Percentiles rank a stretch among this genome's conserved stretches.
Conservation (phyloP, 2,888 invertebrate species). For the Trichopria drosophilae region DNA sequence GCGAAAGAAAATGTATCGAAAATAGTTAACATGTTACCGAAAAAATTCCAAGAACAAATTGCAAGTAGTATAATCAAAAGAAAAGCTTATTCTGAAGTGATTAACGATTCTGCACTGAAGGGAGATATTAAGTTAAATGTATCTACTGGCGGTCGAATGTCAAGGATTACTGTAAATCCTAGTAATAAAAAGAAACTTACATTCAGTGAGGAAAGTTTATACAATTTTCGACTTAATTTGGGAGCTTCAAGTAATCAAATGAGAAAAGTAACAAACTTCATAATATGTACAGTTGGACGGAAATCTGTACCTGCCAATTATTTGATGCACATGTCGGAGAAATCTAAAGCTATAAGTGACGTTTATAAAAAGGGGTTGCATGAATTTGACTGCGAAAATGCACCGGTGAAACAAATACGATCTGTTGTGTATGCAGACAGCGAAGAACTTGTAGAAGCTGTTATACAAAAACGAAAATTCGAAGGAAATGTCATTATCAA, state of each 20-base stretch:
- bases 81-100: background rate
- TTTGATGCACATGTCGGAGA: constrained; percentile 5
- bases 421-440: constrained; percentile 12
- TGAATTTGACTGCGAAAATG: constrained; percentile 14
- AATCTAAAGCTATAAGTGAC: constrained; percentile 4
- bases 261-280: constrained; percentile 8
- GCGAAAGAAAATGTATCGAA: constrained; percentile 6
- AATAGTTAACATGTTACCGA: constrained; percentile 11
- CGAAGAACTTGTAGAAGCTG: constrained; percentile 9
- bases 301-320: constrained; percentile 9
- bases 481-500: constrained; percentile 5
- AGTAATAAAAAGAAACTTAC: constrained; percentile 1
- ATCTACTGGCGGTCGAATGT: constrained; percentile 1
- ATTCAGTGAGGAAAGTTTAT: constrained; percentile 4
- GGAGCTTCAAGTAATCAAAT: constrained; percentile 8
- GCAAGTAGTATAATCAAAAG: background rate
- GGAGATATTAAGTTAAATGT: too few relatives aligned
- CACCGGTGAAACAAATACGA: constrained; percentile 11
- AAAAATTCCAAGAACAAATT: constrained; percentile 12
- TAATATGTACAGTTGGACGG: constrained; percentile 9
- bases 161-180: constrained; percentile 5
- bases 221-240: constrained; percentile 1
- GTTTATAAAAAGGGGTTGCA: constrained; percentile 6
- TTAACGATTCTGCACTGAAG: too few relatives aligned
- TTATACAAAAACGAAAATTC: constrained; percentile 10